Base-by-base conservation (phyloP, 2,113 vertebrate species). In the Gila orcuttii region DNA sequence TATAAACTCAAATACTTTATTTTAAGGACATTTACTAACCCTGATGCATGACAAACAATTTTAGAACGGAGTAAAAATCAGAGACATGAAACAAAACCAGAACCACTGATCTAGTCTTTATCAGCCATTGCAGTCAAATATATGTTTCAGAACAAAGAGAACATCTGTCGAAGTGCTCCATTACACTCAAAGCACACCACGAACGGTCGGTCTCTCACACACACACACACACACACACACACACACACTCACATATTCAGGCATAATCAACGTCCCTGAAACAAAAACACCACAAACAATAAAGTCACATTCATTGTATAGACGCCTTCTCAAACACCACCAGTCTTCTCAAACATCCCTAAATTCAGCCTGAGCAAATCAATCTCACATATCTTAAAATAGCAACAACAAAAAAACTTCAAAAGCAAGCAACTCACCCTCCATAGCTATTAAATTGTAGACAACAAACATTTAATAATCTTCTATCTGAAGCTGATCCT, bases 141-240 rank as follows among this genome's bases (percentile, higher is more conserved):
- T 8, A 66, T 81, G 60, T 45, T 52, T 82, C 45, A 69, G 45
- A 82, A 66, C 78, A 80, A 80, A 64, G 78, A 68, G 62, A 36
- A 52, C 60, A 2, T 13, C 28, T 82, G 62, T 68, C 45, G 69
- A 5, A 82, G 62, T 0, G 79, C 62, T 82, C 60, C 79, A 69
- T 68, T 52, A 78, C 71, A 62, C 69, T 75, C 68, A 55, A 83
- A n/a, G 1, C 74, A 57, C 69, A 13, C 64, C 82, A 47, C 62
- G 62, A n/a, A 42, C 52, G 60, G 23, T 64, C 68, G 42, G 42
- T 42, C 42, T 75, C 36, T 36, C 85, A n/a, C 68, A 31, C 52
- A 31, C 68, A 45, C 25, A 19, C 8, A 75, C 82, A 85, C 57
- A 42, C 28, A 28, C 28, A 28, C 28, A 28, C 28, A 28, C 28